Conservation (phyloP, 2,888 invertebrate genomes). For the Rugalucina vietnamica region DNA sequence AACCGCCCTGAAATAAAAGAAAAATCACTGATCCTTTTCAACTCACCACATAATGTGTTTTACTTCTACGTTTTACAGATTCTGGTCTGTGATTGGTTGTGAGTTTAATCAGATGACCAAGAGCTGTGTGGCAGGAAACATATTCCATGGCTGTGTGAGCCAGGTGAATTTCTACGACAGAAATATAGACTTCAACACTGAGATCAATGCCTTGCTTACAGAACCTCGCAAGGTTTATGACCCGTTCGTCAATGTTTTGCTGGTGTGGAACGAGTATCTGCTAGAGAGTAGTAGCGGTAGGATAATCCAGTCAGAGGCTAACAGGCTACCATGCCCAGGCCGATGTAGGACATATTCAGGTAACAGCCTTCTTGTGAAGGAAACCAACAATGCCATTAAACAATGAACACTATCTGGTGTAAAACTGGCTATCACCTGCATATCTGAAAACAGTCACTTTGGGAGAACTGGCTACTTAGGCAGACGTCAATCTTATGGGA, state of each 20-base stretch:
- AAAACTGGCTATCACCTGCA: too few relatives aligned
- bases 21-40: too few relatives aligned
- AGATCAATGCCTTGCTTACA: conserved; percentile 53
- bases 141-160: conserved; percentile 75
- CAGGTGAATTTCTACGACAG: conserved; percentile 72
- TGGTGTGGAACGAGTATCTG: conserved; percentile 70
- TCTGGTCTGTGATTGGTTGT: conserved; percentile 74
- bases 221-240: conserved; percentile 41
- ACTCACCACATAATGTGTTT: too few relatives aligned
- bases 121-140: conserved; percentile 48
- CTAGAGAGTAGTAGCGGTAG: conserved; percentile 57
- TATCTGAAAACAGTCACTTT: too few relatives aligned
- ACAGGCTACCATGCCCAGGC: neutral
- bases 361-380: conserved; percentile 28
- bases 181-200: conserved; percentile 59
- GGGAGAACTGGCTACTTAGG: too few relatives aligned
- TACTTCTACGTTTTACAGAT: too few relatives aligned
- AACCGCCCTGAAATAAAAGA: too few relatives aligned
- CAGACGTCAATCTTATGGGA: too few relatives aligned
- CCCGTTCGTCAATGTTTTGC: conserved; percentile 36
- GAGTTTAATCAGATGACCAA: conserved; percentile 59
- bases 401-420: neutral
- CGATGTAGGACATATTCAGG: conserved; percentile 7
- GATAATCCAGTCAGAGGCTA: conserved; percentile 56
- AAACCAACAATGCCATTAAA: neutral